Conservation (phyloP, 2,797 vertebrate species). For the Rhynchonycteris naso region DNA sequence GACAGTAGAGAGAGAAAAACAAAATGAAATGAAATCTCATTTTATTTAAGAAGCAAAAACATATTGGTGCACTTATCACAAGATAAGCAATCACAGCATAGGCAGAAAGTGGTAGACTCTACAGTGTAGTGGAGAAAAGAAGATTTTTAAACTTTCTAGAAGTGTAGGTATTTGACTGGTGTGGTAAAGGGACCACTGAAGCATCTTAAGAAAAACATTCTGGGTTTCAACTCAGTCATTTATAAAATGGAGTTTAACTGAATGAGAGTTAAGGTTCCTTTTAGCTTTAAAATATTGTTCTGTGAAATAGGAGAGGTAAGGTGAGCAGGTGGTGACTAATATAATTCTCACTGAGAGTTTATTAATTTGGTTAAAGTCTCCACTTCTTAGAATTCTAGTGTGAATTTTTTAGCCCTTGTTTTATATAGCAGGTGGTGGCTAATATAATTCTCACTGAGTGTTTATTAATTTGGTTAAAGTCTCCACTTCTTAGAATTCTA, state of each 20-base stretch:
- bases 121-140: background rate
- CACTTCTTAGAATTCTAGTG: background rate
- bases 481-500: background rate
- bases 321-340: background rate
- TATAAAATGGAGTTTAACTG: background rate
- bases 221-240: background rate
- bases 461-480: background rate
- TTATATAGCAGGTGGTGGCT: background rate
- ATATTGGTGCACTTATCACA: background rate
- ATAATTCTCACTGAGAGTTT: background rate
- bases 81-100: background rate
- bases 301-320: background rate
- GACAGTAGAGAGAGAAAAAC: background rate
- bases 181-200: background rate
- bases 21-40: background rate
- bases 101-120: too few relatives aligned
- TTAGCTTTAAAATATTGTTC: conserved; percentile 2
- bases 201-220: background rate
- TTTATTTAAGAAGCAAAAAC: background rate
- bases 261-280: background rate
- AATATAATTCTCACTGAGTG: background rate
- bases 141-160: background rate
- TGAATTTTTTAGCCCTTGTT: background rate
- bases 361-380: background rate
- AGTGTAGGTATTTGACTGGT: background rate